Evolutionary conservation across 2,797 vertebrate species (phyloP).

Genomic region (Echeneis naucrates): DNA sequence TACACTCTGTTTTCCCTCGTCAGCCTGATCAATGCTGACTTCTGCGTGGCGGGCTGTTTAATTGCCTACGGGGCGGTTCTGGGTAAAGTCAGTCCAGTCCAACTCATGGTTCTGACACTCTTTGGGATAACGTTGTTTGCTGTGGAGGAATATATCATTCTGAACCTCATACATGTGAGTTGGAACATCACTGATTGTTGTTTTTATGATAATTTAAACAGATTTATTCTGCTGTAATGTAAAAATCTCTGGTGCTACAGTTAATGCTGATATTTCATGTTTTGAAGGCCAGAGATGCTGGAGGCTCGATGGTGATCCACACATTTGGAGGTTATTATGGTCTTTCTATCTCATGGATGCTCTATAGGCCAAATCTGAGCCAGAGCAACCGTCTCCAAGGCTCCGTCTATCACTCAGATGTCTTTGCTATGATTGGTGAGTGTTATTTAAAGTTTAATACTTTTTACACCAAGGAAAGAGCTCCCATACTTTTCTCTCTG

Average conservation of each 20-base stretch:
- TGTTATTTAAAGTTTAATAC: conserved; percentile 36
- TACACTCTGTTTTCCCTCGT: neutral
- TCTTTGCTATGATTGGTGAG: conserved; percentile 98
- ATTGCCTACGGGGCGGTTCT: conserved; percentile 94
- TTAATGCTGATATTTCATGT: neutral
- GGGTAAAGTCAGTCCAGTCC: conserved; percentile 95
- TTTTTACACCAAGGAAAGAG: neutral
- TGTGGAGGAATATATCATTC: conserved; percentile 93
- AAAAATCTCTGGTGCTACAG: neutral
- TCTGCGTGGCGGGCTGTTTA: conserved; percentile 92
- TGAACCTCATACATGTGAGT: conserved; percentile 87
- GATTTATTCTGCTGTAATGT: neutral
- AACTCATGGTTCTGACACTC: conserved; percentile 92
- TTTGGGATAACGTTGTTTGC: conserved; percentile 93
- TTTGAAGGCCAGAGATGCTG: conserved; percentile 91
- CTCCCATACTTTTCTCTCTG: neutral
- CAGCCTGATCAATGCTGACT: conserved; percentile 97
- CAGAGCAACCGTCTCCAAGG: conserved; percentile 87
- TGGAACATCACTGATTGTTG: neutral
- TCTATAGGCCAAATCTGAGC: conserved; percentile 91
- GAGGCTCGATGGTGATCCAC: conserved; percentile 98
- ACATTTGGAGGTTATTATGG: conserved; percentile 96
- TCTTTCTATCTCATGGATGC: conserved; percentile 90
- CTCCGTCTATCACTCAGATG: conserved; percentile 91
- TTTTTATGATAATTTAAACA: neutral